These are phyloP conservation scores for Catostylus mosaicus DNA, from an alignment of 30 jellyfish, hydroid and myxozoan genomes.

Conservation along the genomic window DNA sequence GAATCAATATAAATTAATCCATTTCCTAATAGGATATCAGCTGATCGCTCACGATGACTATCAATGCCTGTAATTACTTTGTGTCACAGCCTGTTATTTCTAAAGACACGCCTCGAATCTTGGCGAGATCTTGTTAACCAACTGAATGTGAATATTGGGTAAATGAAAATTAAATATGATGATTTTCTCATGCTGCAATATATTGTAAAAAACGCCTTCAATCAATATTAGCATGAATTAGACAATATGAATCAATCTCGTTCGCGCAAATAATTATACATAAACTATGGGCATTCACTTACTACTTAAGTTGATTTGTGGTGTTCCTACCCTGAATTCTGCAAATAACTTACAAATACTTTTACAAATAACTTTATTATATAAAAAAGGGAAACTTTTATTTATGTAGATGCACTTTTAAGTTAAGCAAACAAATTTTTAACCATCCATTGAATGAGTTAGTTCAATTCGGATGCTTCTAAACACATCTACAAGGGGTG, in stretches of 20 bases:
- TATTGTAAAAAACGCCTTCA: not conserved
- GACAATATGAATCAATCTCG: not conserved
- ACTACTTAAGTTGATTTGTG: not conserved
- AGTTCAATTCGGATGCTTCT: too few relatives aligned
- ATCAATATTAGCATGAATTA: not conserved
- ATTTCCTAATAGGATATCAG: slow-evolving; percentile 1
- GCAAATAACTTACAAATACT: not conserved
- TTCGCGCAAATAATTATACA: too few relatives aligned
- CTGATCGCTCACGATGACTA: not conserved
- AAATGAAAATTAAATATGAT: not conserved
- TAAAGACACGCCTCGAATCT: not conserved
- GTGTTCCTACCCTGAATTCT: not conserved
- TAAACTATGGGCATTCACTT: too few relatives aligned
- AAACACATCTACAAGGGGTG: too few relatives aligned
- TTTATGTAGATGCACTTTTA: too few relatives aligned
- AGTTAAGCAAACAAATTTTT: too few relatives aligned
- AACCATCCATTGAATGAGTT: too few relatives aligned
- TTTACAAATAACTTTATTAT: too few relatives aligned
- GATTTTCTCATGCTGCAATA: not conserved
- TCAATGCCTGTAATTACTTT: not conserved
- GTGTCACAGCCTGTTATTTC: not conserved
- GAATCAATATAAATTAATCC: not conserved
- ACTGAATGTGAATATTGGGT: not conserved
- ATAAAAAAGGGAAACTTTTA: too few relatives aligned
- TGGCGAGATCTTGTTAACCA: not conserved